Evolutionary conservation across 2,797 vertebrate species (phyloP).

Genomic region (Rallus crepitans): DNA sequence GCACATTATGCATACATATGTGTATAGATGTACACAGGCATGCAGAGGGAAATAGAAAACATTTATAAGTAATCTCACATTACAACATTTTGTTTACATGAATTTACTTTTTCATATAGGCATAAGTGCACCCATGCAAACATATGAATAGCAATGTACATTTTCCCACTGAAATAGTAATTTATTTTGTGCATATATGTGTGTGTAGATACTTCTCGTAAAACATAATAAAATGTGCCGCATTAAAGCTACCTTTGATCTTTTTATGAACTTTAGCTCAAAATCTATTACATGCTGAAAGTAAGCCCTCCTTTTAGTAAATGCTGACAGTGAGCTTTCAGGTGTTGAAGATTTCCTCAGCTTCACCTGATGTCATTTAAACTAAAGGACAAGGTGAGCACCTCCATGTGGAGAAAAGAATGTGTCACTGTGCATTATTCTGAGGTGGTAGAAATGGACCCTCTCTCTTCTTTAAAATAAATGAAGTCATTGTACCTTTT

Average conservation of each 20-base stretch:
- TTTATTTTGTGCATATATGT: neutral
- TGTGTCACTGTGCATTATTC: neutral
- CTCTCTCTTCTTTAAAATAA: constrained; percentile 49
- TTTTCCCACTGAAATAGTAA: neutral
- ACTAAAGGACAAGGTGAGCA: constrained; percentile 1
- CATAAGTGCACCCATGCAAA: neutral
- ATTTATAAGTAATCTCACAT: neutral
- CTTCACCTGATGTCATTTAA: constrained; percentile 31
- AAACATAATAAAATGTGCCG: neutral
- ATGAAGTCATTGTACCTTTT: constrained; percentile 14
- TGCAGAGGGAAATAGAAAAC: neutral
- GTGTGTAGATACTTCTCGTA: neutral
- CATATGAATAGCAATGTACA: neutral
- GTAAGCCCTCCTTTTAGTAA: neutral
- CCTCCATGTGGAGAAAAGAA: neutral
- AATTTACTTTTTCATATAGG: neutral
- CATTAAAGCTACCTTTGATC: constrained; percentile 16
- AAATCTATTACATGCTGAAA: neutral
- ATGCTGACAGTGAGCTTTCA: constrained; percentile 7
- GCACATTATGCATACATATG: neutral
- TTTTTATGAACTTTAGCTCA: neutral
- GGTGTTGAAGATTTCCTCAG: constrained; percentile 29
- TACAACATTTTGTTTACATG: neutral
- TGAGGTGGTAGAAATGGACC: neutral
- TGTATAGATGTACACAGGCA: neutral